A percentile compares a stretch with the other conserved stretches of the same genome.
Evolutionary conservation across 2,797 vertebrate genomes (phyloP).

Genomic region (Liasis olivaceus): DNA sequence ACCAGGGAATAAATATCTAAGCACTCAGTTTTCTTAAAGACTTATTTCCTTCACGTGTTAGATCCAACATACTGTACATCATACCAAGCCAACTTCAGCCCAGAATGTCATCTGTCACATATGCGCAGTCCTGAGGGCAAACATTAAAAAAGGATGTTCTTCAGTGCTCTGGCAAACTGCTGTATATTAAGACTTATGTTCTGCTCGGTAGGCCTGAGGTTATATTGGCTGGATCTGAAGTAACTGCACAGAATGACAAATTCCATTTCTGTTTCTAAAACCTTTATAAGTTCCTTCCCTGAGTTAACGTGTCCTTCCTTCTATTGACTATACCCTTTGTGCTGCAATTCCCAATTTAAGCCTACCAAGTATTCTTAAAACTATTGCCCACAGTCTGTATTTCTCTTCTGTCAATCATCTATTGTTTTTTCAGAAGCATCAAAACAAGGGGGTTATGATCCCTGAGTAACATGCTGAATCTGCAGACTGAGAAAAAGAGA

Average conservation of each 20-base stretch:
- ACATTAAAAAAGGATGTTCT: neutral
- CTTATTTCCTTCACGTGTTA: neutral
- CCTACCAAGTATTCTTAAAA: neutral
- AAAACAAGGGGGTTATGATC: neutral
- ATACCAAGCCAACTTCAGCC: neutral
- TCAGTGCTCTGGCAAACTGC: neutral
- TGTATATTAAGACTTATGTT: neutral
- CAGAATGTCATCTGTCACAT: neutral
- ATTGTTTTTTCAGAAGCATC: neutral
- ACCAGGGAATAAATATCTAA: neutral
- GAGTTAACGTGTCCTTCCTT: neutral
- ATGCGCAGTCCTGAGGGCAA: neutral
- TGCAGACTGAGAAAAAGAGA: neutral
- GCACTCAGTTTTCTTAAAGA: neutral
- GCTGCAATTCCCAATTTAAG: constrained; percentile 23
- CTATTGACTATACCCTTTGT: neutral
- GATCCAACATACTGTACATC: neutral
- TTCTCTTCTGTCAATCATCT: neutral
- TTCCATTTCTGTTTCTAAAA: constrained; percentile 1
- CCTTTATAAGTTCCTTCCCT: neutral
- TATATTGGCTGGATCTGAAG: neutral
- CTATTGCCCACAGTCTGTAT: neutral
- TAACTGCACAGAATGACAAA: neutral
- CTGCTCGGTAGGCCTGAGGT: neutral
- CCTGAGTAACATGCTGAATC: neutral